Evolutionary conservation across 2,888 invertebrate species (phyloP), one percentile per base, ranked within the genome.

Genomic region (Sericinus montela): DNA sequence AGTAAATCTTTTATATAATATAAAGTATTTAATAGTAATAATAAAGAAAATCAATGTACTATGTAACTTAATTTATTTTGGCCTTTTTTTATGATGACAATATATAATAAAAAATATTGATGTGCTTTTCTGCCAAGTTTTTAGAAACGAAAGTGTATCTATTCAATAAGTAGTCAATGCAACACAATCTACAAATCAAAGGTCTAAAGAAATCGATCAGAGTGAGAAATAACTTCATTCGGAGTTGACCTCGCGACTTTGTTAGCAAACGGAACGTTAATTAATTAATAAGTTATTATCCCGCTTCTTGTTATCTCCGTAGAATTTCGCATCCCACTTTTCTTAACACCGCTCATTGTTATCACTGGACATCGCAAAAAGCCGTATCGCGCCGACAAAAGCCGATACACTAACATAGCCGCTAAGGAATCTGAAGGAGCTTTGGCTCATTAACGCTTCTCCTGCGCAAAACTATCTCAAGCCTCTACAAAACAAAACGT

Each of bases 301-400:
- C 69, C 62, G 61, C 61, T 66, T 67, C 71, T 74, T 63, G 68
- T 69, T 75, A 74, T 76, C 72, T 71, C 62, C 56, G 62, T 62
- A 69, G 75, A 72, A 78, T 75, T 74, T 72, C 75, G 69, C 75
- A 71, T 72, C 73, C 65, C 65, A 67, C 67, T 72, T 69, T 72
- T 74, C 72, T 72, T 69, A 72, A 76, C 80, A 75, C 80, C 78
- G 78, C 72, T 72, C 77, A 74, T 80, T 78, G 79, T 82, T 84
- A 88, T 88, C 87, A 82, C 67, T 80, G 75, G 75, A 57, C 69
- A 87, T 88, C 87, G 76, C 85, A 88, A 87, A 87, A 87, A 87
- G 74, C 70, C 65, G 69, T 68, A 69, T 74, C 75, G 70, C 67
- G 83, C 87, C 87, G 87, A 87, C 87, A 87, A 88, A 87, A 81